A percentile compares a stretch with the other conserved stretches of the same genome.
These are phyloP conservation scores for Pachydiplax longipennis DNA, from an alignment of 2,888 invertebrate species.

Conservation along the genomic window DNA sequence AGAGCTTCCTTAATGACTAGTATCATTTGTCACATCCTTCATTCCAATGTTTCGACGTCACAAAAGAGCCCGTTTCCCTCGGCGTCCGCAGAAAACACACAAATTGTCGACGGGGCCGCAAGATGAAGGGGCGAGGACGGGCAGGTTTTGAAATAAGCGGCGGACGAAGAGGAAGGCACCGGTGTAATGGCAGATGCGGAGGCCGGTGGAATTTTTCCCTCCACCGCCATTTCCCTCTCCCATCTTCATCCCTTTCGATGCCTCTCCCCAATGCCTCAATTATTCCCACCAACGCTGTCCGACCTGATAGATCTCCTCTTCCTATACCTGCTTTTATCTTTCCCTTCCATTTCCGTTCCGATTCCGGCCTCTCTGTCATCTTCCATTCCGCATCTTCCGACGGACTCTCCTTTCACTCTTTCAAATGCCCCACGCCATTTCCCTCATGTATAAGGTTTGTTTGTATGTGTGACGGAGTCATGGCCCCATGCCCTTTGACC, in stretches of 20 bases:
- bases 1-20: neutral
- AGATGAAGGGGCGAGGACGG: neutral
- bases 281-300: neutral
- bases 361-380: neutral
- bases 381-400: neutral
- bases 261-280: neutral
- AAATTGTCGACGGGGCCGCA: neutral
- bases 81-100: neutral
- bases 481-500: neutral
- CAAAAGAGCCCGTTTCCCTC: neutral
- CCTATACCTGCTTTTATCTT: neutral
- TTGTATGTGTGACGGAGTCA: neutral
- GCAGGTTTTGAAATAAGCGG: neutral
- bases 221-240: neutral
- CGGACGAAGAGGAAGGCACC: neutral
- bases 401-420: neutral
- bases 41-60: neutral
- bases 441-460: neutral
- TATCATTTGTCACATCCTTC: neutral
- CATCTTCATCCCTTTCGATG: neutral
- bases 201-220: neutral
- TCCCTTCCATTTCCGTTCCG: neutral
- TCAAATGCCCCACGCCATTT: neutral
- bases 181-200: neutral
- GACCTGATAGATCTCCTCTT: neutral